Base-by-base conservation (phyloP, 1,140 invertebrate genomes). In the Camponotus pennsylvanicus region DNA sequence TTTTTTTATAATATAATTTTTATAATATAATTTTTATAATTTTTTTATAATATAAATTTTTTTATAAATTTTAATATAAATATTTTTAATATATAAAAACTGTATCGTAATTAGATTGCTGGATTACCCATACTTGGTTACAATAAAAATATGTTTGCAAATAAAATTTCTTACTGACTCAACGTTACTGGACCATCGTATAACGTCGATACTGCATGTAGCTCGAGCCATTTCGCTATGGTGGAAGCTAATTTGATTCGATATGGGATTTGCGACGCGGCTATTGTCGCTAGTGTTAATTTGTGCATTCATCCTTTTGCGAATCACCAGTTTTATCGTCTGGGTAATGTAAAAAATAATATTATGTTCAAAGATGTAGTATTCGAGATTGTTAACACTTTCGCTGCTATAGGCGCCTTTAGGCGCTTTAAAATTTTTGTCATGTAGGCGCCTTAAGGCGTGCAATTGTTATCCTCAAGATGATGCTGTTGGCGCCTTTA, bases 201-300 rank as follows among this genome's bases (percentile, higher is more conserved):
- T 93, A 95, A 97, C 3, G 95, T 98, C 0, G 98, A 99, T 92
- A 97, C 98, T 15, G 98, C 98, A 13, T 99, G 98, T 95, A 98
- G 98, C 64, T 99, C 98, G 40, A 98, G 98, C 80, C 95, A 98
- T 75, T 96, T 97, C 83, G 98, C 98, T 0, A 91, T 99, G 9
- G 97, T 98, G 90, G 96, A 98, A 89, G 98, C 98, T 4, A 96
- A 95, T 80, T 96, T 97, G 0, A 97, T 99, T 2, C 95, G 96
- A 45, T 96, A 96, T 67, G 98, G 98, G 0, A 95, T 97, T 69
- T 98, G 98, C 93, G 98, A 99, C 78, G 96, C 97, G 13, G 98
- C 98, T 2, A 96, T 99, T 69, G 98, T 99, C 2, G 98, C 97
- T 15, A 98, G 98, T 7, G 95, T 96, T 1, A 98, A 98, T 94